Percentiles rank a stretch among this genome's conserved stretches.
These are phyloP conservation scores for Phylloscopus trochilus DNA, from an alignment of 2,113 vertebrate genomes.

Conservation along the genomic window DNA sequence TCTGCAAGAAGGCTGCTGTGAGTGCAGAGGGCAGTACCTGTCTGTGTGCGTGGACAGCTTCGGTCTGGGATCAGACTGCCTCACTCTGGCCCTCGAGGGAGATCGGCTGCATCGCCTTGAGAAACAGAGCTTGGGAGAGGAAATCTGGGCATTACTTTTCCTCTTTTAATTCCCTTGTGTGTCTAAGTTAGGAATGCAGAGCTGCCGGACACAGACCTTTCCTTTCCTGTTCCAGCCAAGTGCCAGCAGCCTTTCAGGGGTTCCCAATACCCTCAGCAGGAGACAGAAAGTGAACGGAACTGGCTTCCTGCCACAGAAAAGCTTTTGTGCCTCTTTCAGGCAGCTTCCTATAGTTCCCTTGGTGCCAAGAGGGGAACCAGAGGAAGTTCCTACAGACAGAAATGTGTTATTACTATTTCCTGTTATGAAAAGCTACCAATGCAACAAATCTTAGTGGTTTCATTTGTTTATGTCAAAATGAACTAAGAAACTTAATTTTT, in stretches of 20 bases:
- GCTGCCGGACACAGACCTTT: neutral
- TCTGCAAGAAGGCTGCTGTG: neutral
- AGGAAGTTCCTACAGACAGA: constrained; percentile 42
- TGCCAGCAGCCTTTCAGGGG: neutral
- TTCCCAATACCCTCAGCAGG: neutral
- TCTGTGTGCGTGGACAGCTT: accelerated
- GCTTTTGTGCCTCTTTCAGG: neutral
- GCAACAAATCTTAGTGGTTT: neutral
- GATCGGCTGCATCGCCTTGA: neutral
- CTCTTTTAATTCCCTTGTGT: neutral
- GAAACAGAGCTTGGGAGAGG: neutral
- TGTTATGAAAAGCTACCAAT: constrained; percentile 17
- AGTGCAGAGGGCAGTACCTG: neutral
- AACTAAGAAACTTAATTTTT: neutral
- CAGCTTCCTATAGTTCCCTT: constrained; percentile 2
- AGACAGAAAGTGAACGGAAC: neutral
- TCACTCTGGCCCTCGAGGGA: neutral
- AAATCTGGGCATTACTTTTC: neutral
- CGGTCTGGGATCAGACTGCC: neutral
- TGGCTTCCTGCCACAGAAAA: neutral
- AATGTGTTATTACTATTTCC: constrained; percentile 28
- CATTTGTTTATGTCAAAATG: neutral
- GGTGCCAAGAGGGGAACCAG: neutral
- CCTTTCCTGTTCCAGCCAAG: neutral
- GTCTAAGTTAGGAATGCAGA: neutral